Base-by-base conservation (phyloP, 2,113 vertebrate genomes). In the Nothocercus julius region DNA sequence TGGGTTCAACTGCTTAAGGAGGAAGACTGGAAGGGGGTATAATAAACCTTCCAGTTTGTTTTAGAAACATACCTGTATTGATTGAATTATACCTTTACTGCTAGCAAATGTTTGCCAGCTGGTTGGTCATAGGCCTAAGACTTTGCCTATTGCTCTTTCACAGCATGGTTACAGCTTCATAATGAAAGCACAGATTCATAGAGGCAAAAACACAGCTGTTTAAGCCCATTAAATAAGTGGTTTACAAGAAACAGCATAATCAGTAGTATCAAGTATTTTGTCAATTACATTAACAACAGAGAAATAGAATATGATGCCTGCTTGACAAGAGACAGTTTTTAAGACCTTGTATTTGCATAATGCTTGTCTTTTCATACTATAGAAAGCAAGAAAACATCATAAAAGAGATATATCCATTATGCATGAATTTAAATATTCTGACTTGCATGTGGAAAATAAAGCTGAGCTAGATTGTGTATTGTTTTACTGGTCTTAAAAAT, bases 251-350 rank as follows among this genome's bases (percentile, higher is more conserved):
- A 97, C 93, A 87, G 73, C 80, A 91, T 97, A 96, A 98, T 97
- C 94, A 97, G 94, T 82, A 77, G 44, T 92, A 95, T 96, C 79
- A 85, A 93, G 88, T 97, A 92, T 97, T 98, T 97, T 97, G 97
- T 96, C 95, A 96, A 96, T 97, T 97, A 95, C 94, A 97, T 96
- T 97, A 98, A 85, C 95, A 95, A 68, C 89, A 95, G 91, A 96
- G 94, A 97, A 97, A 95, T 90, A 95, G 81, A 97, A 97, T 85
- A 92, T 28, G 2, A 92, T 96, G 83, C 66, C 45, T 95, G 67
- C 95, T 96, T 96, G 96, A 97, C 86, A 96, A 93, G 85, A 94
- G 47, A 91, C 89, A 94, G 82, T 88, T 97, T 82, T 93, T 36
- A 92, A 93, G 93, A 91, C 81, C 80, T 64, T 64, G 7, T 74